Base-by-base conservation (phyloP, 2,797 vertebrate genomes). In the Etheostoma nigrum region DNA sequence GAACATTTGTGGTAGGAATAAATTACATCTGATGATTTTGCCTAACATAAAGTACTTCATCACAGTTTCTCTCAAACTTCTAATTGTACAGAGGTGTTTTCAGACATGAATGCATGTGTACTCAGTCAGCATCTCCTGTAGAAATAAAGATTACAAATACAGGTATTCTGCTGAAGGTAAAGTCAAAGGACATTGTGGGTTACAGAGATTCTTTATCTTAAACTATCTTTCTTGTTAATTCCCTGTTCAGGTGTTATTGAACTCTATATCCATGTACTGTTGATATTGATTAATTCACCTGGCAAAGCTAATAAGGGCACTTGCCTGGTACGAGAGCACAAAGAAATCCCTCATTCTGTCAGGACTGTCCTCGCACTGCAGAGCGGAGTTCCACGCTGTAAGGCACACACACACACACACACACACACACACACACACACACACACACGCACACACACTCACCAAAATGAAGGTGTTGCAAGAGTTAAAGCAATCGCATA, bases 351-450 rank as follows among this genome's bases (percentile, higher is more conserved):
- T 97, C 97, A 97, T 98, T 84, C 86, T 93, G 82, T 90, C 87
- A 82, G 94, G 95, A 53, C 88, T 93, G 78, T 78, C 91, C 73
- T 94, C 91, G 52, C 94, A 96, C 81, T 96, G 95, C 81, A 99
- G 89, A 74, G 96, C 98, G 44, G 94, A 91, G 86, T 99, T 99
- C 97, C 98, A 99, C 70, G 97, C 97, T 99, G 84, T 85, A 75
- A 91, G 92, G 49, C n/a, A 57, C 77, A 84, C 64, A 66, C 67
- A 79, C 45, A 60, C 42, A 67, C 11, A 61, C 49, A 65, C 25
- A 72, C 21, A 60, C 44, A 85, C 63, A 91, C 63, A 82, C 42
- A 91, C 42, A 21, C 83, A 84, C 49, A 40, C 44, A 54, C 49
- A 58, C 44, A 58, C 19, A n/a, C n/a, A n/a, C n/a, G n/a, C n/a